Evolutionary conservation across 2,888 invertebrate species (phyloP), one percentile per base, ranked within the genome.

Genomic region (Spodoptera littoralis): DNA sequence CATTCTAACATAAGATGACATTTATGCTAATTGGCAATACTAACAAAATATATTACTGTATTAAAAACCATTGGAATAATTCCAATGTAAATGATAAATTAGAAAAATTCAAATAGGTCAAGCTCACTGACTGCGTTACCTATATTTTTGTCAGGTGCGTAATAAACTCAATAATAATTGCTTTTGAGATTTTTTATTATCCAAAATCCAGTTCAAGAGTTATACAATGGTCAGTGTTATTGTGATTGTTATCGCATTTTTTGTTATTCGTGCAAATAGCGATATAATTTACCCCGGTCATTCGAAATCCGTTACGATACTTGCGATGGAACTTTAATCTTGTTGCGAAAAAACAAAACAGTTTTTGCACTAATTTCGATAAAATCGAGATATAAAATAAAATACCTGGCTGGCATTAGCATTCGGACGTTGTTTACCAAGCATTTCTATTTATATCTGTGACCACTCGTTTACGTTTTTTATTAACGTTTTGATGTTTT

Each of bases 361-460:
- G 3, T 6, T 48, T 60, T 55, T 55, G 50, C 53, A 50, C 36
- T 49, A 55, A 58, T 50, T 41, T 55, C 51, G 61, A 52, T 61
- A 65, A 69, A 72, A 62, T 65, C 64, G 22, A 36, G 36, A 36
- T 36, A 36, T 36, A 36, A 36, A 36, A 36, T 36, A 36, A 36
- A 36, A 36, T 36, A 36, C 36, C 36, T 36, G 36, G 48, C 43
- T 67, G 48, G 65, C 61, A 52, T 73, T 53, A 47, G 53, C 60
- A 43, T 70, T 60, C 50, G 65, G 57, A 68, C 49, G 56, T 73
- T 69, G 71, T 65, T 77, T 78, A 81, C 80, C 81, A 72, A 75
- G 79, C 77, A 70, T 76, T 79, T 79, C 85, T 88, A 88, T 86
- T 84, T 86, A 81, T 83, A 84, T 83, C 78, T 66, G 67, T 88